phyloP scores from a whole-genome alignment of 2,113 vertebrate genomes.

The Thymallus thymallus region DNA sequence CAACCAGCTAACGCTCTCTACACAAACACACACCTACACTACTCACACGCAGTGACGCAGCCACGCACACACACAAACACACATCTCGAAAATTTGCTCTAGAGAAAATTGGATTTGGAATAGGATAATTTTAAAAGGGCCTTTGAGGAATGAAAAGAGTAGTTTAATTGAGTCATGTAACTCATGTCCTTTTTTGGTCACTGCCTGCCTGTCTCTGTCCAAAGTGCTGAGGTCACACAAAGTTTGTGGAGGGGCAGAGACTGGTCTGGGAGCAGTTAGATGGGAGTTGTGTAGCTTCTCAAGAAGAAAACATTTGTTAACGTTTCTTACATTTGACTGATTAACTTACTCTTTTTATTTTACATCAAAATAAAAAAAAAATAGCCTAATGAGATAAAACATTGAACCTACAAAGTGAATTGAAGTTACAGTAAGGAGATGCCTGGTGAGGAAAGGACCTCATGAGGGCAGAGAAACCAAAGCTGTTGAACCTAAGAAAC shows the following conservation, averaged over 20 bases:
- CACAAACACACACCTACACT: constrained; percentile 1
- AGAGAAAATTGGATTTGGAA: too few relatives aligned
- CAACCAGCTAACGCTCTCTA: not conserved
- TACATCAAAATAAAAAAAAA: too few relatives aligned
- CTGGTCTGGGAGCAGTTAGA: not conserved
- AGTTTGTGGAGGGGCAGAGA: not conserved
- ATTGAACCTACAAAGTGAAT: not conserved
- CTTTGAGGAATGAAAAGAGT: too few relatives aligned
- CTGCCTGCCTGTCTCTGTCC: not conserved
- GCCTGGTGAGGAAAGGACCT: not conserved
- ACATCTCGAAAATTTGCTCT: too few relatives aligned
- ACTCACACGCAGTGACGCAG: too few relatives aligned
- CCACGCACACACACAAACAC: too few relatives aligned
- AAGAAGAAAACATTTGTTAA: not conserved
- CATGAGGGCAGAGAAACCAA: not conserved
- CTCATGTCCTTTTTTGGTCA: not conserved
- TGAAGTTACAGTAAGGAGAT: not conserved
- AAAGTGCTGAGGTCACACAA: not conserved
- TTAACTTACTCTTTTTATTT: too few relatives aligned
- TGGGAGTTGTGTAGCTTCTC: not conserved
- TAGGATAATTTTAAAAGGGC: too few relatives aligned
- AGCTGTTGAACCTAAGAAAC: not conserved
- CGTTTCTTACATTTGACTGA: too few relatives aligned
- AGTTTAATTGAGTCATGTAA: not conserved
- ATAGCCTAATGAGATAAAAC: not conserved